A percentile compares a stretch with the other conserved stretches of the same genome.
Conservation (phyloP, 2,888 invertebrate species). For the Drosophila prolongata region DNA sequence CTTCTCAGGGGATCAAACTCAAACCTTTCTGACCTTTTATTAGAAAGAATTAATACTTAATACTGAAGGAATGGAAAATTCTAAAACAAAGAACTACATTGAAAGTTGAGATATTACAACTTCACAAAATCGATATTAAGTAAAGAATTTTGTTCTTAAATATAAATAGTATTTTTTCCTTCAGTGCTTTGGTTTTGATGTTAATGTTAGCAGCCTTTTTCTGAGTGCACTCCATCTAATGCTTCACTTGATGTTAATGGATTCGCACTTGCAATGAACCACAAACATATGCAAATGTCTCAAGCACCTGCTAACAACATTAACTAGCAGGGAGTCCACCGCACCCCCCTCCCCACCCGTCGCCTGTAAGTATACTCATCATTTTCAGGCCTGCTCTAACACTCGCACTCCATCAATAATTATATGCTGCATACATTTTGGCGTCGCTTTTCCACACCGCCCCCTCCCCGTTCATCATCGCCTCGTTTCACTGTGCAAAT, state of each 20-base stretch:
- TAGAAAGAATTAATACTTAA: no score
- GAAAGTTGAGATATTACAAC: no score
- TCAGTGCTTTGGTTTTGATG: not conserved
- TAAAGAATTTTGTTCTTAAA: no score
- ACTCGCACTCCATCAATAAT: constrained; percentile 72
- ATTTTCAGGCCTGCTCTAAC: constrained; percentile 51
- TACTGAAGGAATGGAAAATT: no score
- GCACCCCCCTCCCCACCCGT: not conserved
- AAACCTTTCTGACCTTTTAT: no score
- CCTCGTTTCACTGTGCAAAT: constrained; percentile 74
- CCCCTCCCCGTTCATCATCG: constrained; percentile 19
- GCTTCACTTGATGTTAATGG: constrained; percentile 74
- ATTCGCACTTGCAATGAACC: constrained; percentile 79
- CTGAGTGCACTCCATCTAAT: constrained; percentile 36
- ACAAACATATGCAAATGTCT: constrained; percentile 79
- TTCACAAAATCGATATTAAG: no score
- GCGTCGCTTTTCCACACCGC: constrained; percentile 25
- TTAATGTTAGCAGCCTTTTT: not conserved
- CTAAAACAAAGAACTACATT: no score
- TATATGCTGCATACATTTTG: constrained; percentile 77
- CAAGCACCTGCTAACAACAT: constrained; percentile 77
- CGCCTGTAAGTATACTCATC: constrained; percentile 50
- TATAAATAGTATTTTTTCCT: no score
- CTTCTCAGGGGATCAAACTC: no score
- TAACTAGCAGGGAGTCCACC: constrained; percentile 61